These are phyloP conservation scores for Drosophila gunungcola DNA, from an alignment of 1,140 invertebrate genomes.

Conservation along the genomic window DNA sequence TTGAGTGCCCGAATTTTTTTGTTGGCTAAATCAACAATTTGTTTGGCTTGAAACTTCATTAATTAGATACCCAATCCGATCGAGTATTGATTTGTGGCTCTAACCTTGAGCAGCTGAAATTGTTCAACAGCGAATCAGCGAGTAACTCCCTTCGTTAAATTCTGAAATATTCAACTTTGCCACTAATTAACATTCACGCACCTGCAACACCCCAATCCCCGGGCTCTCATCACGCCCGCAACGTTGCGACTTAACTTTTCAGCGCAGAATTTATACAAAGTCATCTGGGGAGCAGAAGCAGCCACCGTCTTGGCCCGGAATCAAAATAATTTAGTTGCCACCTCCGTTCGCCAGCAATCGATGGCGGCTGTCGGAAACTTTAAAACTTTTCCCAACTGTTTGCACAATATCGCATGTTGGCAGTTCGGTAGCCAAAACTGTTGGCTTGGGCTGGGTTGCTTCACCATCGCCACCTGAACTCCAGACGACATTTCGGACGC, in stretches of 20 bases:
- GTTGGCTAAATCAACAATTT: conserved; percentile 21
- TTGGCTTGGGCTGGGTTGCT: background rate
- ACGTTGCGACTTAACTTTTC: conserved; percentile 51
- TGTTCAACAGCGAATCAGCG: conserved; percentile 8
- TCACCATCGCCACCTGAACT: conserved; percentile 34
- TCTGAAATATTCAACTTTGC: conserved; percentile 43
- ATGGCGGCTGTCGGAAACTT: conserved; percentile 76
- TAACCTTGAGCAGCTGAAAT: conserved; percentile 10
- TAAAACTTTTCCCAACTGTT: conserved; percentile 79
- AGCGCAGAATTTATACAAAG: conserved; percentile 54
- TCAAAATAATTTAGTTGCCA: conserved; percentile 81
- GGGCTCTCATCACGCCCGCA: conserved; percentile 36
- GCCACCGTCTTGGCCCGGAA: conserved; percentile 23
- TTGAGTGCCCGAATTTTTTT: conserved; percentile 9
- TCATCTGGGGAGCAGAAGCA: conserved; percentile 22
- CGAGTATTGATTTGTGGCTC: conserved; percentile 23
- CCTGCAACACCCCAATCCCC: background rate
- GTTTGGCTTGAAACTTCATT: conserved; percentile 23
- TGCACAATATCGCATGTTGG: conserved; percentile 66
- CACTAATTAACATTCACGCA: conserved; percentile 34
- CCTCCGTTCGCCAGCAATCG: conserved; percentile 58
- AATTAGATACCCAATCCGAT: conserved; percentile 23
- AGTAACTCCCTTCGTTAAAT: conserved; percentile 29
- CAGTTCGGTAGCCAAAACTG: conserved; percentile 20
- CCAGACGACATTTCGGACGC: conserved; percentile 73